These are phyloP conservation scores for Vireo griseus DNA, from an alignment of 2,797 vertebrate genomes.

Conservation along the genomic window DNA sequence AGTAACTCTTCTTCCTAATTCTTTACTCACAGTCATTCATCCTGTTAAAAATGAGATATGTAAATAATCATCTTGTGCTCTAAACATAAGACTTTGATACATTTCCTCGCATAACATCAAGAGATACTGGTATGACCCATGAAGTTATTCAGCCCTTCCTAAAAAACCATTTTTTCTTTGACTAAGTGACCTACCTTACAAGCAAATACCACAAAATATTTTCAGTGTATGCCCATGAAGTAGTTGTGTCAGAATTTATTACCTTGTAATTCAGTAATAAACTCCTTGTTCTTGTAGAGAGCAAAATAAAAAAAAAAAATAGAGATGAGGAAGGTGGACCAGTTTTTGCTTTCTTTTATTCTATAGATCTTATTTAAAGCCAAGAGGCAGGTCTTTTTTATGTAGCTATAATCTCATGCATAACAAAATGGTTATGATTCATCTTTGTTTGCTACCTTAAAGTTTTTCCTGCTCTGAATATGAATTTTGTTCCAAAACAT, in stretches of 20 bases:
- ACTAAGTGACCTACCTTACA: not conserved
- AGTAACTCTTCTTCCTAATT: not conserved
- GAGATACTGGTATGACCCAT: slow-evolving; percentile 16
- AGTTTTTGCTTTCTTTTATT: not conserved
- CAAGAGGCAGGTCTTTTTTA: not conserved
- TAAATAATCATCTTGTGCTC: not conserved
- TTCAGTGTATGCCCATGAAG: not conserved
- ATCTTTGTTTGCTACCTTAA: not conserved
- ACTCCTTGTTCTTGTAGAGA: not conserved
- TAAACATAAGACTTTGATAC: not conserved
- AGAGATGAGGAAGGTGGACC: not conserved
- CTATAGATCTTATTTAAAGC: not conserved
- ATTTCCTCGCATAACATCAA: not conserved
- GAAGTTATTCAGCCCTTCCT: slow-evolving; percentile 22
- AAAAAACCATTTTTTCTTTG: slow-evolving; percentile 17
- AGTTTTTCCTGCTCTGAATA: not conserved
- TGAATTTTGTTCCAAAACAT: not conserved
- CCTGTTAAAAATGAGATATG: not conserved
- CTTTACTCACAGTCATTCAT: not conserved
- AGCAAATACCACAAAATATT: slow-evolving; percentile 10
- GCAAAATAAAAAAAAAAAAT: not conserved
- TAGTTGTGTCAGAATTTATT: not conserved
- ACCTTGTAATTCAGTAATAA: not conserved
- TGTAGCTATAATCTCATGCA: not conserved
- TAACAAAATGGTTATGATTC: not conserved